Base-by-base conservation (phyloP, 1,140 invertebrate genomes). In the Aphis craccivora region DNA sequence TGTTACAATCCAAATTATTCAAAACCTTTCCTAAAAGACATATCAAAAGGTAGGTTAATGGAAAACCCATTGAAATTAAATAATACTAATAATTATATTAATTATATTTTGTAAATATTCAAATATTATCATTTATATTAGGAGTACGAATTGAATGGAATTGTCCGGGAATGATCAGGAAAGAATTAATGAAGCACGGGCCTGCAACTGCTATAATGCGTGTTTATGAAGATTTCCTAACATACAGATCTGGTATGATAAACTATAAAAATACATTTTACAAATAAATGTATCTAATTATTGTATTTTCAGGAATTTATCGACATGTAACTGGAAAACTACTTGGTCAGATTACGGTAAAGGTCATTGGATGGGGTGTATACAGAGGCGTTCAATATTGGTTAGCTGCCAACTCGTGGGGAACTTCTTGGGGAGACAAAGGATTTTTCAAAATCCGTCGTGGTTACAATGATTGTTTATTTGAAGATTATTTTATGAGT, bases 161-260 rank as follows among this genome's bases (percentile, higher is more conserved):
- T 7, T 76, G 60, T 76, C 14, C 60, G 4, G 60, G 60, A n/a
- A 76, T 35, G n/a, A 18, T 76, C n/a, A 76, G 67, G 20, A 92
- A 83, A 37, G 48, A 37, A 9, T 96, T 99, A 53, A 97, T 97
- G 95, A 97, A 96, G 55, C 98, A 99, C 95, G 98, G 98, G 23
- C 98, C 98, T 5, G 97, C 99, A 1, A 98, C 98, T 95, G 98
- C 96, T 2, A 98, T 97, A 45, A 98, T 99, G 95, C 97, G 97
- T 2, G 98, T 99, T 23, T 99, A 98, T 95, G 96, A 96, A 90
- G 98, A 99, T 95, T 97, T 99, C 94, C 95, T 98, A 6, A 95
- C 96, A 48, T 99, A 99, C 95, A 98, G 98, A 92, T 43, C 83
- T 6, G 94, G 94, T 94, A 35, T n/a, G 18, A 76, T n/a, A 18